Evolutionary conservation across 2,888 invertebrate species (phyloP), one percentile per base, ranked within the genome.

Genomic region (Eupeodes latifasciatus): DNA sequence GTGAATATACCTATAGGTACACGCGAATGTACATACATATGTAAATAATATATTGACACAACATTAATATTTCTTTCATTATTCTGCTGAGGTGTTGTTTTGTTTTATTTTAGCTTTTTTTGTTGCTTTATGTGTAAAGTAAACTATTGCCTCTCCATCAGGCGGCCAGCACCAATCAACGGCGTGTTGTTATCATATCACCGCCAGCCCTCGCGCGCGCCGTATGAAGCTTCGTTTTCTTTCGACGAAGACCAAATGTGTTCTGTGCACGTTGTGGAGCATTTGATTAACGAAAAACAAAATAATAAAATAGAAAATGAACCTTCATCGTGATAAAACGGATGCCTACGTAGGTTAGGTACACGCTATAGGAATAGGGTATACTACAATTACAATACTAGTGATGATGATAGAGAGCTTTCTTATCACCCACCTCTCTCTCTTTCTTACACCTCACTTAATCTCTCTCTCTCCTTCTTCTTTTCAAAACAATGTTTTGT

Each of bases 401-500:
- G 2, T 27, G 27, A 40, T 51, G 64, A 51, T 14, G 53, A 64
- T 40, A 10, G 27, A 2, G 64, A 88, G 85, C 88, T 88, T 88
- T 88, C 81, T 88, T 88, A 88, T 88, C 88, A 88, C 55, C 44
- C 34, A 75, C 34, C 64, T 61, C 34, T 27, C 51, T 9, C 19
- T 64, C 44, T 64, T 12, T 40, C n/a, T 40, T 4, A 40, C 61
- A n/a, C n/a, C 7, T 2, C 27, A 27, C 2, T 27, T 27, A 27
- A 27, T 53, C 0, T 16, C 53, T 7, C 53, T 53, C n/a, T n/a
- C 61, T 9, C 10, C 40, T 16, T n/a, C 2, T 66, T 66, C 66
- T 53, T 53, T 34, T 74, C 5, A 49, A n/a, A 69, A 64, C 78
- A 85, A 66, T 88, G 78, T 88, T 88, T 88, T 85, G 88, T 88